phyloP scores from a whole-genome alignment of 30 jellyfish, hydroid and myxozoan genomes.

The Mastigias papua region DNA sequence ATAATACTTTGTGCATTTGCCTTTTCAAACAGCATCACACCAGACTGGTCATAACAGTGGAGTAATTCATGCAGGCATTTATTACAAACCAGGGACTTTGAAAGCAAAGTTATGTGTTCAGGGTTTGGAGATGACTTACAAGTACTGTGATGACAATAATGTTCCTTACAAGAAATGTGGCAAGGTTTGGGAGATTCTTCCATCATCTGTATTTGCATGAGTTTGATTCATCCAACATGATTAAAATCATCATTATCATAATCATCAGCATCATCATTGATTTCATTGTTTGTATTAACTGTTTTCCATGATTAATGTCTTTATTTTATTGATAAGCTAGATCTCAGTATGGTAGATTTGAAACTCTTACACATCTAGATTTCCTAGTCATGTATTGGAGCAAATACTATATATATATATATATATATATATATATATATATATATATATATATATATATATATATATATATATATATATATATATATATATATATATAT shows the following conservation, averaged over 20 bases:
- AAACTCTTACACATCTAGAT: no score
- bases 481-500: no score
- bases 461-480: no score
- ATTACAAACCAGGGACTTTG: constrained; percentile 93
- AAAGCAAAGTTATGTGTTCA: constrained; percentile 88
- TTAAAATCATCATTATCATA: neutral
- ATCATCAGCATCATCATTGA: neutral
- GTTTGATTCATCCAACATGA: neutral
- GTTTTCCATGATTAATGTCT: no score
- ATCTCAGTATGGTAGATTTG: no score
- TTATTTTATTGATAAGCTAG: no score
- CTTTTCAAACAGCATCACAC: constrained; percentile 73
- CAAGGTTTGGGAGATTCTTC: constrained; percentile 47
- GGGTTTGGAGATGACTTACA: constrained; percentile 80
- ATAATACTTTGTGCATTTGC: neutral
- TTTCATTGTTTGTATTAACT: neutral
- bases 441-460: no score
- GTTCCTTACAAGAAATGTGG: constrained; percentile 95
- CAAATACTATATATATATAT: no score
- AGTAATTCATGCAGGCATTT: constrained; percentile 98
- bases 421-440: no score
- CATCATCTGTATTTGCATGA: neutral
- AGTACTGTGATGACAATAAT: constrained; percentile 87
- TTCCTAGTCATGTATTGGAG: no score
- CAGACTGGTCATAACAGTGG: constrained; percentile 98